Percentiles rank a stretch among this genome's conserved stretches.
Evolutionary conservation across 2,113 vertebrate species (phyloP).

Genomic region (Limnothrissa miodon): DNA sequence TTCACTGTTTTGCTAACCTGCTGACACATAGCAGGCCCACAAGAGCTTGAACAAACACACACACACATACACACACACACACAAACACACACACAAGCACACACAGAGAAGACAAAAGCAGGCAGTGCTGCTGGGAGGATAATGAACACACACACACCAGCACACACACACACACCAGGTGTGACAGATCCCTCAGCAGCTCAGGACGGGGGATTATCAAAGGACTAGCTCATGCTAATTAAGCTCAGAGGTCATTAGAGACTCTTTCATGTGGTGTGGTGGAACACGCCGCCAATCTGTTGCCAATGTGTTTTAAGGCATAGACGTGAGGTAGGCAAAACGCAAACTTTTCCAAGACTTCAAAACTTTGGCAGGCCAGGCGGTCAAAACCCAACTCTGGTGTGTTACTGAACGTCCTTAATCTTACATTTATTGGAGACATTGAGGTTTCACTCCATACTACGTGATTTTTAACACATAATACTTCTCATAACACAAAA

Average conservation of each 20-base stretch:
- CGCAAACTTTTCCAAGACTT: background rate
- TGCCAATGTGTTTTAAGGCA: background rate
- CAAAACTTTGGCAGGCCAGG: background rate
- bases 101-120: background rate
- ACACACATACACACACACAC: constrained; percentile 6
- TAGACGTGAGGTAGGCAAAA: background rate
- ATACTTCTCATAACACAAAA: too few species aligned
- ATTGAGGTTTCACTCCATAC: too few species aligned
- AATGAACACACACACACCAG: background rate
- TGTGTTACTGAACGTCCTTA: too few species aligned
- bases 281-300: constrained; percentile 42
- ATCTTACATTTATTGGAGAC: too few species aligned
- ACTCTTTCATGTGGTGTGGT: constrained; percentile 58
- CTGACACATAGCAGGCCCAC: background rate
- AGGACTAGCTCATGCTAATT: constrained; percentile 71
- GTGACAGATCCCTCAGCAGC: constrained; percentile 63
- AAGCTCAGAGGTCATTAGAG: constrained; percentile 58
- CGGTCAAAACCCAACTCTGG: too few species aligned
- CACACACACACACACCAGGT: background rate
- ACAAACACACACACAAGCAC: background rate
- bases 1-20: background rate
- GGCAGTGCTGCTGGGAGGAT: background rate
- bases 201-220: constrained; percentile 66
- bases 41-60: background rate
- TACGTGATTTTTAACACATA: too few species aligned